A percentile compares a stretch with the other conserved stretches of the same genome.
Evolutionary conservation across 2,113 vertebrate species (phyloP).

Genomic region (Entosphenus tridentatus): DNA sequence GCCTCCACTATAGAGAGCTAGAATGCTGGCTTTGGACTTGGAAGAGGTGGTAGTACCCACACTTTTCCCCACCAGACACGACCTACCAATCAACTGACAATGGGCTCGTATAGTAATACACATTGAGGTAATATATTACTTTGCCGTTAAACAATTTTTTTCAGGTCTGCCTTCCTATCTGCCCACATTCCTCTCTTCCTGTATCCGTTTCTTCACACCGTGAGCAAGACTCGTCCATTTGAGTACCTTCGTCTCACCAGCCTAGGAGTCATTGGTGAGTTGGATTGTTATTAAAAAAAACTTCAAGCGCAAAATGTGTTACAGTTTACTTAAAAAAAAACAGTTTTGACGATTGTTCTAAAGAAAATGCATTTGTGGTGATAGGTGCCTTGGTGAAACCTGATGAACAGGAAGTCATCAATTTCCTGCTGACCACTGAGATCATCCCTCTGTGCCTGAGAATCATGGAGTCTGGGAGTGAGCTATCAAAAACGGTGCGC

Average conservation of each 20-base stretch:
- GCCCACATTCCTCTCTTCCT: constrained; percentile 91
- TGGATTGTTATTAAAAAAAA: not conserved
- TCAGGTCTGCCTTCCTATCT: constrained; percentile 77
- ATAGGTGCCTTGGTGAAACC: constrained; percentile 87
- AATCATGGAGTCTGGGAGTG: constrained; percentile 96
- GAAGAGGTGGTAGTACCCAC: no score
- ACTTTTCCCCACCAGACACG: no score
- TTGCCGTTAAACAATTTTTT: constrained; percentile 9
- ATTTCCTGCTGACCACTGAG: constrained; percentile 89
- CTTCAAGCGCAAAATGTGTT: no score
- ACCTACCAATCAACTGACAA: no score
- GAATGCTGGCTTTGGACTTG: no score
- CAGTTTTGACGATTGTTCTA: no score
- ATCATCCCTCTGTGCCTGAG: constrained; percentile 92
- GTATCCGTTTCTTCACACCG: constrained; percentile 89
- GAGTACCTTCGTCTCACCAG: constrained; percentile 91
- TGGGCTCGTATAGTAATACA: no score
- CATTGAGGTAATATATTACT: no score
- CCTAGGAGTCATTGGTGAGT: constrained; percentile 77
- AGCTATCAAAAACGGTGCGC: constrained; percentile 84
- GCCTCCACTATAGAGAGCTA: no score
- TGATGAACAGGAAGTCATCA: constrained; percentile 94
- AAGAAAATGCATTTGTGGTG: constrained; percentile 10
- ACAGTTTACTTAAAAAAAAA: no score
- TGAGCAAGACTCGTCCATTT: constrained; percentile 86